Evolutionary conservation across 2,888 invertebrate genomes (phyloP).

Genomic region (Aphrophora alni): DNA sequence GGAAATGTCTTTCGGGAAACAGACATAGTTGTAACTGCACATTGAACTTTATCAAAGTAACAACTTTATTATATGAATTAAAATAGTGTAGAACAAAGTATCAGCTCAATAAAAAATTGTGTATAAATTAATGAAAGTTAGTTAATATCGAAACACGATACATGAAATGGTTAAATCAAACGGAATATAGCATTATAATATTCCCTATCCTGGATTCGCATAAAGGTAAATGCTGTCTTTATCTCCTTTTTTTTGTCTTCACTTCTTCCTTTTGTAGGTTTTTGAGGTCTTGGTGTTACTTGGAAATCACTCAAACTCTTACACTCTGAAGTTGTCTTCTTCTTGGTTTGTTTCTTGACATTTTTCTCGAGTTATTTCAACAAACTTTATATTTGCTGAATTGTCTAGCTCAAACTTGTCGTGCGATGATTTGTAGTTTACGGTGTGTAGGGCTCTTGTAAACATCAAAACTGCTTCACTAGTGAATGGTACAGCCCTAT

Average conservation of each 20-base stretch:
- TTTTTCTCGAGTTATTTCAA: background rate
- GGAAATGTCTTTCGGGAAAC: background rate
- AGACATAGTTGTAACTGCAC: slow-evolving; percentile 35
- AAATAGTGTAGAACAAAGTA: slow-evolving; percentile 25
- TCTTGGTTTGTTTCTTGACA: slow-evolving; percentile 12
- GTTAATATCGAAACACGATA: too few species aligned
- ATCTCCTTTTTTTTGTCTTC: slow-evolving; percentile 30
- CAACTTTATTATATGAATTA: slow-evolving; percentile 19
- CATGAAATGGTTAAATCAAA: too few species aligned
- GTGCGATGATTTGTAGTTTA: slow-evolving; percentile 24
- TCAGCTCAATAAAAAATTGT: slow-evolving; percentile 21
- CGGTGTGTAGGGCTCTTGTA: slow-evolving; percentile 26
- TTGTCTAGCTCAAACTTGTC: slow-evolving; percentile 20
- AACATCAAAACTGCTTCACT: slow-evolving; percentile 15
- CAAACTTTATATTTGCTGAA: slow-evolving; percentile 20
- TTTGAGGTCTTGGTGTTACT: background rate
- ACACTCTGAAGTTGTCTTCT: slow-evolving; percentile 23
- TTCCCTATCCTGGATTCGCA: slow-evolving; percentile 27
- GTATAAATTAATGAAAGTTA: slow-evolving; percentile 10
- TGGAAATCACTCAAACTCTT: slow-evolving; percentile 19
- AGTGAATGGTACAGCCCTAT: slow-evolving; percentile 25
- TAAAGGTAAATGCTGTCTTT: slow-evolving; percentile 22
- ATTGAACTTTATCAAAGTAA: slow-evolving; percentile 33
- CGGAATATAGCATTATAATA: too few species aligned
- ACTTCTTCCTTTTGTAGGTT: slow-evolving; percentile 12